Base-by-base conservation (phyloP, 2,113 vertebrate species). In the Pyrgilauda ruficollis region DNA sequence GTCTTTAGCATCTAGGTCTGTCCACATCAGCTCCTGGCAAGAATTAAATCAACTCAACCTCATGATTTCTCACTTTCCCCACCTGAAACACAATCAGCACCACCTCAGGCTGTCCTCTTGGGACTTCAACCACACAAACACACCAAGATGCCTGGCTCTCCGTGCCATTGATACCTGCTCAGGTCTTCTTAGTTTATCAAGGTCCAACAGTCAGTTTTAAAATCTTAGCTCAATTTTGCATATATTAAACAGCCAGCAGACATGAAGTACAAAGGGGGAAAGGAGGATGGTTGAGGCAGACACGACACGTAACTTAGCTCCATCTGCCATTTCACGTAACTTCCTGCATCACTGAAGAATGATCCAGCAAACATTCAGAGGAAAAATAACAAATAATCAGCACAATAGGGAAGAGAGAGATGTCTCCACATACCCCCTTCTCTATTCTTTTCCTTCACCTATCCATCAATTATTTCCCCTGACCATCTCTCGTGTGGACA, bases 331-430 rank as follows among this genome's bases (percentile, higher is more conserved):
- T 94, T 69, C 70, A 35, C 63, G 43, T 68, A 82, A 90, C 69
- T 91, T 96, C 37, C 78, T 82, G 74, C 53, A 47, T 33, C 77
- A 46, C 28, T 43, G 20, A 82, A 89, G 16, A 61, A 81, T n/a
- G 52, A 89, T 41, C 58, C 87, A 93, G 28, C 62, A 93, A 95
- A 82, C 13, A 58, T 46, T 52, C 69, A 53, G 64, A 37, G 31
- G n/a, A 37, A 89, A 92, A 96, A 56, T 9, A 80, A 78, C 33
- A 87, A 94, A 84, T 53, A 83, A 84, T n/a, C 22, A 67, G 49
- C 46, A 50, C 9, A 79, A 76, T 3, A 67, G 35, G 17, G 13
- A 47, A 81, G 47, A 84, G 44, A 84, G 26, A 58, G 19, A 84
- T 35, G 31, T 18, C 41, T 75, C 23, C n/a, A 64, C 35, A 53